A percentile compares a stretch with the other conserved stretches of the same genome.
Evolutionary conservation across 1,140 invertebrate genomes (phyloP).

Genomic region (Ceratina japonica): DNA sequence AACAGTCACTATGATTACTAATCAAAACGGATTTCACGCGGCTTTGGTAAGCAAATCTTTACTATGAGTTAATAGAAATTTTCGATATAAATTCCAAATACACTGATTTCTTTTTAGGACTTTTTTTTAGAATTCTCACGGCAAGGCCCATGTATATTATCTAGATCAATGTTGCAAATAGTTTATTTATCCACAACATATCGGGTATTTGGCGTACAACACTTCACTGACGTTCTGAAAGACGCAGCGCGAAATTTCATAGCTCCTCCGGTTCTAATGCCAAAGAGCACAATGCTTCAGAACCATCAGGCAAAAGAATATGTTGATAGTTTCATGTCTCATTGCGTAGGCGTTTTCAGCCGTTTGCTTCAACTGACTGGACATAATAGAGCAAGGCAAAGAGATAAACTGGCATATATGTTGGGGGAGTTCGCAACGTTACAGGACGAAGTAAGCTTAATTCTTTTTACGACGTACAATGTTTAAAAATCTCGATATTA

Average conservation of each 20-base stretch:
- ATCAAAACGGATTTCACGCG: constrained; percentile 88
- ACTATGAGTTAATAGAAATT: background rate
- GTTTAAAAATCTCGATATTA: background rate
- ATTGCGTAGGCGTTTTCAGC: constrained; percentile 93
- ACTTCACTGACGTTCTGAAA: constrained; percentile 89
- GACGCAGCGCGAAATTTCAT: constrained; percentile 93
- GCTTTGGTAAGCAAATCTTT: constrained; percentile 84
- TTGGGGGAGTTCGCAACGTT: constrained; percentile 93
- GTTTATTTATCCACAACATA: constrained; percentile 84
- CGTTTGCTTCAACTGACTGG: constrained; percentile 94
- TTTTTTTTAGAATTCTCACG: constrained; percentile 95
- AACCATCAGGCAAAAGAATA: constrained; percentile 89
- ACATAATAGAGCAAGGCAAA: constrained; percentile 95
- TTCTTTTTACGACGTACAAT: background rate
- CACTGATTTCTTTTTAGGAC: constrained; percentile 83
- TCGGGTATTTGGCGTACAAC: constrained; percentile 78
- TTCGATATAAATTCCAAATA: constrained; percentile 42
- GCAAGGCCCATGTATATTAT: constrained; percentile 94
- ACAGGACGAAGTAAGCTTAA: constrained; percentile 91
- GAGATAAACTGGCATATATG: constrained; percentile 94
- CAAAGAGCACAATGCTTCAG: constrained; percentile 83
- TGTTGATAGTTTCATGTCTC: constrained; percentile 92
- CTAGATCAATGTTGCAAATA: constrained; percentile 93
- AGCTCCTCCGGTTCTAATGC: constrained; percentile 89
- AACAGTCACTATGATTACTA: constrained; percentile 90